phyloP scores from a whole-genome alignment of 2,797 vertebrate species.

The Rhabdophis nuchalis region DNA sequence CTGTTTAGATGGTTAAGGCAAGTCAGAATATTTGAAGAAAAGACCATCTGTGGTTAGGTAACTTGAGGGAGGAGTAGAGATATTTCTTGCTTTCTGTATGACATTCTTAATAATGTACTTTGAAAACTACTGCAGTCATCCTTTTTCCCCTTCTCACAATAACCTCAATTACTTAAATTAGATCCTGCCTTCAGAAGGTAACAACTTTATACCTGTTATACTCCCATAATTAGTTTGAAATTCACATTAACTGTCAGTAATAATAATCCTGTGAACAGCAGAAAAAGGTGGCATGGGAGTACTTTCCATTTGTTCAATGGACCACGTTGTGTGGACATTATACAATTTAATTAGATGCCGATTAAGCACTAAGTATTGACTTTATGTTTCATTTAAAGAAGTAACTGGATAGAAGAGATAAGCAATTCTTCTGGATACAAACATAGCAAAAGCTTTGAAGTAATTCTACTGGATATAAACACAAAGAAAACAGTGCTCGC shows the following conservation, averaged over 20 bases:
- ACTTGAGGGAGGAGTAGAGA: background rate
- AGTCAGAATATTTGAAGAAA: background rate
- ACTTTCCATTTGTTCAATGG: slow-evolving; percentile 31
- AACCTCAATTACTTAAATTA: slow-evolving; percentile 4
- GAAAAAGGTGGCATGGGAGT: slow-evolving; percentile 7
- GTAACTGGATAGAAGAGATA: background rate
- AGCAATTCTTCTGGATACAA: background rate
- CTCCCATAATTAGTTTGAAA: slow-evolving; percentile 32
- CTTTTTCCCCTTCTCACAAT: background rate
- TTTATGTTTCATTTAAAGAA: background rate
- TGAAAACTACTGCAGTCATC: background rate
- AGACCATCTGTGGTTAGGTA: background rate
- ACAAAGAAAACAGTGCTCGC: background rate
- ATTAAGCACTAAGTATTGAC: background rate
- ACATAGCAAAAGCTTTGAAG: background rate
- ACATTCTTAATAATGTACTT: background rate
- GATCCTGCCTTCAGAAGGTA: background rate
- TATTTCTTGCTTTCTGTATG: background rate
- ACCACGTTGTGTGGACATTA: slow-evolving; percentile 11
- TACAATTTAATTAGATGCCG: slow-evolving; percentile 5
- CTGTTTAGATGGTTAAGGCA: slow-evolving; percentile 24
- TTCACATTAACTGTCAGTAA: background rate
- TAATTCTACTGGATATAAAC: background rate
- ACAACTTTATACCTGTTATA: slow-evolving; percentile 21
- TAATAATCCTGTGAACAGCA: background rate